Conservation (phyloP, 2,113 vertebrate genomes). For the Eptesicus fuscus region DNA sequence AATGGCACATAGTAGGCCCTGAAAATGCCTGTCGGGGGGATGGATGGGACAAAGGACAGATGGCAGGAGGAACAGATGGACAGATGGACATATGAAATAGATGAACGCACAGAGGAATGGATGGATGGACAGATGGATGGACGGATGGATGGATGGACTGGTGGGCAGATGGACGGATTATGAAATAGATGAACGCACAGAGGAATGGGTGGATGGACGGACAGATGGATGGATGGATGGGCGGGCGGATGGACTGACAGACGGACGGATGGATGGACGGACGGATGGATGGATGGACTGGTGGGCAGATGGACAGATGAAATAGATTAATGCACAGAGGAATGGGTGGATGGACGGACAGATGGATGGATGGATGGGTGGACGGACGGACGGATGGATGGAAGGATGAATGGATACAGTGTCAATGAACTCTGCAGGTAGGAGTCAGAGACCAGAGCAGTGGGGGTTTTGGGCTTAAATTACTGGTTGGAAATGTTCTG, state of each 20-base stretch:
- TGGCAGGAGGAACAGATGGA: neutral
- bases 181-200: too few species aligned
- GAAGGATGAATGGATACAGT: fast-evolving
- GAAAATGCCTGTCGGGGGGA: neutral
- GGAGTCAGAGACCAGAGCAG: neutral
- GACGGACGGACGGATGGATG: fast-evolving
- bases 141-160: fast-evolving
- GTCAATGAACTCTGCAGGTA: neutral
- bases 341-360: fast-evolving
- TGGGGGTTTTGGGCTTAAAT: neutral
- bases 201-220: too few species aligned
- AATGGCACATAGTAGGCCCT: neutral
- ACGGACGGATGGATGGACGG: fast-evolving
- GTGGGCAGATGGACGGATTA: fast-evolving
- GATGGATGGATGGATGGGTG: fast-evolving
- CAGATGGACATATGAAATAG: too few species aligned
- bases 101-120: too few species aligned
- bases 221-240: fast-evolving
- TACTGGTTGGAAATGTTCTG: too few species aligned
- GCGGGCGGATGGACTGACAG: too few species aligned
- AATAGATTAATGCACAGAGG: neutral
- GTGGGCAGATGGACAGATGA: too few species aligned
- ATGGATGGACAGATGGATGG: fast-evolving
- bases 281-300: neutral
- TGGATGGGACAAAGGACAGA: too few species aligned